Base-by-base conservation (phyloP, 2,797 vertebrate genomes). In the Lacerta bilineata region DNA sequence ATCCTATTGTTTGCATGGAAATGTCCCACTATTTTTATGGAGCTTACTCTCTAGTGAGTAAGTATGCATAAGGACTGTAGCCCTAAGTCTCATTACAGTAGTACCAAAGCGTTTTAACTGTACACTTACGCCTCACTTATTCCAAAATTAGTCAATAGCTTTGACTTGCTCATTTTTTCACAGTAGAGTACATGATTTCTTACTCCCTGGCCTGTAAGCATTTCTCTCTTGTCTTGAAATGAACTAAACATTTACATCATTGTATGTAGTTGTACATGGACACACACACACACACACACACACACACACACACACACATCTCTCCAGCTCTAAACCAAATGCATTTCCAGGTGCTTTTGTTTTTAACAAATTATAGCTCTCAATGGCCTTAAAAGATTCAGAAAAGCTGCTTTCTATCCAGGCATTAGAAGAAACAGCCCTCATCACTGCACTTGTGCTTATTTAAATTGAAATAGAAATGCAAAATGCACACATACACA, bases 241-340 rank as follows among this genome's bases (percentile, higher is more conserved):
- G 43, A 39, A 41, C 27, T 33, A 50, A 69, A 81, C 41, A 81
- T 59, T 25, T 59, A 46, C 10, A 46, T 55, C 18, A 10, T 39
- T 8, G 41, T 75, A 11, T 61, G 5, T 15, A 3, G 50, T 50
- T 50, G 50, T 55, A 55, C 50, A 55, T 55, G 50, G 50, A 55
- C 50, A 50, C 46, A 50, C 46, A 50, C 46, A 50, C 10, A 50
- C 46, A 10, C 46, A 46, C 25, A 18, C 29, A 59, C n/a, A n/a
- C n/a, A n/a, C n/a, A n/a, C n/a, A n/a, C 13, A 64, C 5, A 61
- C 29, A 64, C 27, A 1, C 0, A 0, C 75, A 76, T n/a, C 66
- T 23, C n/a, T 79, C 76, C 59, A 77, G 39, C 0, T 0, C 39
- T 50, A 27, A 78, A 71, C 77, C 50, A 76, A 82, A 68, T 43